Conservation (phyloP, 2,888 invertebrate species). For the Brassicogethes aeneus region DNA sequence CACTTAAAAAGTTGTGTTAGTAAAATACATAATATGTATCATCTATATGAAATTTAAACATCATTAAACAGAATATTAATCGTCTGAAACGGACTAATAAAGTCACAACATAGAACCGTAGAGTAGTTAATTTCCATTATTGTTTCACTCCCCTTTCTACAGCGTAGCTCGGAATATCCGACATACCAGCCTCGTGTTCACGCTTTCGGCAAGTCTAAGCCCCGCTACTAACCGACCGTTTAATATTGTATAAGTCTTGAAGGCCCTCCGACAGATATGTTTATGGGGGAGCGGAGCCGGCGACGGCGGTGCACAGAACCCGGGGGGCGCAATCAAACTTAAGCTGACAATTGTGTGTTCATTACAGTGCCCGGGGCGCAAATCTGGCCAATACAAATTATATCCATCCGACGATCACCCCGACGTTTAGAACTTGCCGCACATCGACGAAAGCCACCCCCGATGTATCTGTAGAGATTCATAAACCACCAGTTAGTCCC, state of each 20-base stretch:
- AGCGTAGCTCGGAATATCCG: background rate
- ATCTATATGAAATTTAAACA: no score
- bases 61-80: no score
- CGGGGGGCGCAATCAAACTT: slow-evolving; percentile 41
- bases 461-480: no score
- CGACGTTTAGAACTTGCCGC: no score
- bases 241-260: slow-evolving; percentile 37
- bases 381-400: slow-evolving; percentile 46
- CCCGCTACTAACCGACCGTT: slow-evolving; percentile 36
- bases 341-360: slow-evolving; percentile 45
- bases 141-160: slow-evolving; percentile 9
- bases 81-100: no score
- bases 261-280: slow-evolving; percentile 19
- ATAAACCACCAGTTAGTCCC: no score
- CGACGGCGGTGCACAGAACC: slow-evolving; percentile 16
- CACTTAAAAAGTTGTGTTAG: no score
- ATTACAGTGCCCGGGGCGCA: slow-evolving; percentile 41
- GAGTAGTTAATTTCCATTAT: background rate
- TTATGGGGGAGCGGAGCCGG: slow-evolving; percentile 16
- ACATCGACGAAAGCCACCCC: no score
- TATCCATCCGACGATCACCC: slow-evolving; percentile 35
- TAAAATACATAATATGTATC: no score
- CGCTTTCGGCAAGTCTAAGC: slow-evolving; percentile 26
- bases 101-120: background rate
- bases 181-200: slow-evolving; percentile 13